Evolutionary conservation across 92 coral and sea anemone species (phyloP).

Genomic region (Palythoa caribaeorum): DNA sequence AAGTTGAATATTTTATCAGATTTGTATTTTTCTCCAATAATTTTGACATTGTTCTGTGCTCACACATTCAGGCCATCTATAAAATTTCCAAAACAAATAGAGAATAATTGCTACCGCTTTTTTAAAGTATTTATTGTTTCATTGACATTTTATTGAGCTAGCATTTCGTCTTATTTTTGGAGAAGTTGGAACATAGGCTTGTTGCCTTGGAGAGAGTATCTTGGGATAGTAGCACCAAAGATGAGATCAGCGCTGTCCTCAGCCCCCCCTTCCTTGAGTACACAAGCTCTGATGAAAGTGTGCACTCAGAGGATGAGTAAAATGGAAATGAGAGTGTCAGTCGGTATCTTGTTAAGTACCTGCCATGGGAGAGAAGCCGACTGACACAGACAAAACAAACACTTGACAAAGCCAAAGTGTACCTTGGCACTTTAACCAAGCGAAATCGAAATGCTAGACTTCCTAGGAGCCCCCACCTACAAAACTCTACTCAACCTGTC

Average conservation of each 20-base stretch:
- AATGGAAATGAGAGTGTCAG: neutral
- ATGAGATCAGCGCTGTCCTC: neutral
- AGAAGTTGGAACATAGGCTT: neutral
- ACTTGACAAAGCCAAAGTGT: neutral
- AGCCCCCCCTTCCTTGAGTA: neutral
- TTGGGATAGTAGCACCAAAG: neutral
- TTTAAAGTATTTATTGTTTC: too few relatives aligned
- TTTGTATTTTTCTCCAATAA: too few relatives aligned
- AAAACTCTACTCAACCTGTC: neutral
- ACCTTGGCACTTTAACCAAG: neutral
- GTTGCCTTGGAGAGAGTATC: neutral
- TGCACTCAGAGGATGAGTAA: neutral
- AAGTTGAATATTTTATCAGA: too few relatives aligned
- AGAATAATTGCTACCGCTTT: too few relatives aligned
- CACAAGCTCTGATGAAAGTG: slow-evolving; percentile 3
- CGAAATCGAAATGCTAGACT: neutral
- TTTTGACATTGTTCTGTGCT: too few relatives aligned
- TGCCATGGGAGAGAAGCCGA: slow-evolving; percentile 2
- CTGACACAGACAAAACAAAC: neutral
- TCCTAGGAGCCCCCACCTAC: neutral
- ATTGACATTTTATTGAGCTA: neutral
- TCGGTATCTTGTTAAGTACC: neutral
- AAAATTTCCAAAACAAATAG: neutral
- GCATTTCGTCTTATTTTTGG: neutral
- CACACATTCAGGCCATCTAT: neutral